Conservation (phyloP, 2,797 vertebrate species). For the Lithobates sylvaticus region DNA sequence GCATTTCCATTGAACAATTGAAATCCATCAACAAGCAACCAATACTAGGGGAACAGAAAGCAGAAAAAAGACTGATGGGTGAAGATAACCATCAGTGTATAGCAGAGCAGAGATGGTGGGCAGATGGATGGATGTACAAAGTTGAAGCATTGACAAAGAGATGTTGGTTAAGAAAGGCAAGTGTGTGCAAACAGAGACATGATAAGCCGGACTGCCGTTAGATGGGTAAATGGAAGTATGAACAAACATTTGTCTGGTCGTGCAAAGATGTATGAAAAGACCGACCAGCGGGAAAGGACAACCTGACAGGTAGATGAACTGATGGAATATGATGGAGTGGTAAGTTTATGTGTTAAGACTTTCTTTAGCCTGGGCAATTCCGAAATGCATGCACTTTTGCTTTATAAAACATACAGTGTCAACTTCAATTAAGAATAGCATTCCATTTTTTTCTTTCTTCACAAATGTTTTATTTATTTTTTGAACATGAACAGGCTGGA, state of each 20-base stretch:
- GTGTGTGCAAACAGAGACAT: background rate
- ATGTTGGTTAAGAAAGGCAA: background rate
- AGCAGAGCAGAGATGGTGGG: background rate
- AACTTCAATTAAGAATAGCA: too few relatives aligned
- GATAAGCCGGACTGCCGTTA: background rate
- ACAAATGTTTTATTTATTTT: too few relatives aligned
- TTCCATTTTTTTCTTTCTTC: too few relatives aligned
- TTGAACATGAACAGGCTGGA: too few relatives aligned
- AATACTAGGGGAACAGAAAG: too few relatives aligned
- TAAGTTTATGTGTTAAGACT: too few relatives aligned
- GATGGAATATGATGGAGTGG: background rate
- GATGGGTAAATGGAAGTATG: conserved; percentile 1
- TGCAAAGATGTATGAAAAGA: background rate
- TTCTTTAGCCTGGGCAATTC: too few relatives aligned
- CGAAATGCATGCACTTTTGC: too few relatives aligned
- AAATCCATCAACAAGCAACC: too few relatives aligned
- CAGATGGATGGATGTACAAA: background rate
- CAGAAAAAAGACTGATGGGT: background rate
- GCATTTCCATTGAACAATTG: too few relatives aligned
- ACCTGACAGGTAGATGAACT: background rate
- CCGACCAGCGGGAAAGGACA: background rate
- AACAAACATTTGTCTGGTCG: background rate
- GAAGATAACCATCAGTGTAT: background rate
- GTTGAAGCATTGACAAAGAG: background rate
- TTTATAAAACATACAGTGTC: too few relatives aligned